Evolutionary conservation across 2,797 vertebrate species (phyloP), one percentile per base, ranked within the genome.

Genomic region (Alauda arvensis): DNA sequence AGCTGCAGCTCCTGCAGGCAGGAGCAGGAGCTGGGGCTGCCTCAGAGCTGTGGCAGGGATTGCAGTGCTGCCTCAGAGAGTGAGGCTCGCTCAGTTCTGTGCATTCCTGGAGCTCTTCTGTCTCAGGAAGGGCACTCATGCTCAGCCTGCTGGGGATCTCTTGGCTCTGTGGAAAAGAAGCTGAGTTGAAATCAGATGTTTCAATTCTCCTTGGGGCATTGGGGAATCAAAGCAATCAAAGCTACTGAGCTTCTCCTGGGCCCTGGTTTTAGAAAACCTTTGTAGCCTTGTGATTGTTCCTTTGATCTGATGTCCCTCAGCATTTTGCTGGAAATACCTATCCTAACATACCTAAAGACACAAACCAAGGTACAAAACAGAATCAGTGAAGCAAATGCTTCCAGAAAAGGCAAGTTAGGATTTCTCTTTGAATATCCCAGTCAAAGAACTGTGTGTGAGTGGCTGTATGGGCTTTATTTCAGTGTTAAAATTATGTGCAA

Each of bases 11-110:
- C 57, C 42, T 60, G 5, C 28, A 28, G 53, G 74, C 34, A 29
- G 2, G 4, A 9, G 45, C 61, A 77, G 42, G 69, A 52, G 13
- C n/a, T 4, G 53, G 10, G 20, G 48, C 40, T 43, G 71, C 45
- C 43, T 6, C 1, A 5, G n/a, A 19, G 56, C 33, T 39, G 85
- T 18, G 21, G n/a, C 66, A 26, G 0, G 2, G 9, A 2, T 3
- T 18, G 48, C 23, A 33, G 45, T 6, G 65, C 71, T 59, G 37
- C 23, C 34, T 53, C 0, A 0, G 23, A 37, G 46, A 13, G 11
- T 24, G 24, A 23, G 46, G 8, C 59, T 79, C 1, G 3, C 20
- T 49, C 65, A 5, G 23, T 24, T 59, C 6, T 42, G 29, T 46
- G 72, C 39, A 0, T 74, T 70, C 2, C 31, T 60, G 77, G 23